Conservation (phyloP, 2,888 invertebrate genomes). For the Ethmia dodecea region DNA sequence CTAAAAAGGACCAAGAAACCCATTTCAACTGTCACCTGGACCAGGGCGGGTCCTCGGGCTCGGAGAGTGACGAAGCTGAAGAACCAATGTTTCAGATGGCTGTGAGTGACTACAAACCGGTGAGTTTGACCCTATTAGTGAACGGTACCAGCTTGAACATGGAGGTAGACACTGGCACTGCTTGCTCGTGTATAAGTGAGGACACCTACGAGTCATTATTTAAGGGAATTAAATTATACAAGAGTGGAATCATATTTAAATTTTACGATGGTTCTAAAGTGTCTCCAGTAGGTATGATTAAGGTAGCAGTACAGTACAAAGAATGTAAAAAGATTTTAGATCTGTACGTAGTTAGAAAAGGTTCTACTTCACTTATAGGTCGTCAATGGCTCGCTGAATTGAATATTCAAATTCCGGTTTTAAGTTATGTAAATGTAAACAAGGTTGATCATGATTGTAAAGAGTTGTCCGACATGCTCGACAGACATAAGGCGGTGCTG, state of each 20-base stretch:
- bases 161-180: slow-evolving; percentile 19
- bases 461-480: slow-evolving; percentile 1
- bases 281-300: slow-evolving; percentile 9
- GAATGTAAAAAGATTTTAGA: slow-evolving; percentile 1
- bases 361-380: slow-evolving; percentile 8
- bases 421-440: neutral
- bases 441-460: neutral
- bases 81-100: neutral
- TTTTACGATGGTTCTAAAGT: slow-evolving; percentile 9
- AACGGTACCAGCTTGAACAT: slow-evolving; percentile 2
- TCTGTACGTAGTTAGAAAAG: slow-evolving; percentile 4
- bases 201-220: slow-evolving; percentile 9
- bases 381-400: slow-evolving; percentile 16
- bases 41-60: neutral
- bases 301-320: slow-evolving; percentile 7
- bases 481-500: slow-evolving; percentile 6
- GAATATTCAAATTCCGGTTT: slow-evolving; percentile 5
- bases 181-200: slow-evolving; percentile 17
- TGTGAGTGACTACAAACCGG: slow-evolving; percentile 9
- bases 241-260: slow-evolving; percentile 1
- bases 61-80: neutral
- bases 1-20: neutral
- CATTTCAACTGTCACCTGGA: neutral
- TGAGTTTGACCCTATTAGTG: slow-evolving; percentile 10
- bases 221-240: slow-evolving; percentile 5